These are phyloP conservation scores for Lobophora halterata DNA, from an alignment of 2,888 invertebrate genomes.

Conservation along the genomic window DNA sequence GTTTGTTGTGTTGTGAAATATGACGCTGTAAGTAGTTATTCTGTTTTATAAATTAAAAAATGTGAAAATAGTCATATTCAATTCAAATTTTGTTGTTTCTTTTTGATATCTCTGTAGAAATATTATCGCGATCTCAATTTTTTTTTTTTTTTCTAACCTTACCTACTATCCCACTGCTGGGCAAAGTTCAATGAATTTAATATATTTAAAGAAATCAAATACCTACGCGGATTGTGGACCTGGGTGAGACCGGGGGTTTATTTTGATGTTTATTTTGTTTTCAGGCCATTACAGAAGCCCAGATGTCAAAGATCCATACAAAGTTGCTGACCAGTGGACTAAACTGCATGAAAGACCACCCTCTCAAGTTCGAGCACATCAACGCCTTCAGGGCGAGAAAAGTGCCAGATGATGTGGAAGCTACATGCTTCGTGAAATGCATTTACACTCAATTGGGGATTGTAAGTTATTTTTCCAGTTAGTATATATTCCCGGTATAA, in stretches of 20 bases:
- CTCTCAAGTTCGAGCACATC: constrained; percentile 47
- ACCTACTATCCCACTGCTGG: too few relatives aligned
- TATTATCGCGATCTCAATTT: not conserved
- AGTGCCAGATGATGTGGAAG: constrained; percentile 46
- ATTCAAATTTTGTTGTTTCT: too few relatives aligned
- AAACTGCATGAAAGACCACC: constrained; percentile 48
- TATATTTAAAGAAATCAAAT: too few relatives aligned
- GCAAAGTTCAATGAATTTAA: too few relatives aligned
- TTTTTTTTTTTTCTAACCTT: constrained; percentile 1
- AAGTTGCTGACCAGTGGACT: constrained; percentile 45
- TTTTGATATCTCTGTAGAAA: too few relatives aligned
- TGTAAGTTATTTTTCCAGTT: constrained; percentile 42
- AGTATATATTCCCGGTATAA: too few relatives aligned
- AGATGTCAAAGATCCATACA: constrained; percentile 44
- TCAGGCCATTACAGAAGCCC: constrained; percentile 44
- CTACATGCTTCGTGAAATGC: constrained; percentile 54
- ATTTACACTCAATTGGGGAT: constrained; percentile 53
- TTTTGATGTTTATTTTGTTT: constrained; percentile 17
- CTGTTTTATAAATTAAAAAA: too few relatives aligned
- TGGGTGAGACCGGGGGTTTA: too few relatives aligned
- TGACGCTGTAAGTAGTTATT: constrained; percentile 32
- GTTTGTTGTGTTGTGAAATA: constrained; percentile 21
- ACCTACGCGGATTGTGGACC: too few relatives aligned
- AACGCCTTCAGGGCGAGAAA: constrained; percentile 45
- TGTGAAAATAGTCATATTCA: too few relatives aligned